A percentile compares a stretch with the other conserved stretches of the same genome.
Evolutionary conservation across 2,113 vertebrate genomes (phyloP).

Genomic region (Cyanoramphus novaezelandiae): DNA sequence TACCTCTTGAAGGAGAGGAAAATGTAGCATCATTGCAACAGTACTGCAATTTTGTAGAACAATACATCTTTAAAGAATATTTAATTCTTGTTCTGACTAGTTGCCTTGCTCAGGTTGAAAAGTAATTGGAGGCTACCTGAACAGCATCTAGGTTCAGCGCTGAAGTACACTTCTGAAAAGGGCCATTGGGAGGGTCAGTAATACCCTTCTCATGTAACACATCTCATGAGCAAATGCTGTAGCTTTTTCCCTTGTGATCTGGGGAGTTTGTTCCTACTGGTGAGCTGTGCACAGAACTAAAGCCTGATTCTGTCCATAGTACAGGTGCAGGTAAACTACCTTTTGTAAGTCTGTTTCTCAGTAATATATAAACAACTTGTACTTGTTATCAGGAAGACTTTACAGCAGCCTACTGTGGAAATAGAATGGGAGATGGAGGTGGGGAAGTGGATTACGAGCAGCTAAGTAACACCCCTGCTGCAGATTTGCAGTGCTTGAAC

Average conservation of each 20-base stretch:
- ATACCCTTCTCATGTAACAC: not conserved
- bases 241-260: not conserved
- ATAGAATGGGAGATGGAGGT: not conserved
- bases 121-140: not conserved
- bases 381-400: not conserved
- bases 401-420: not conserved
- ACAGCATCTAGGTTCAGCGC: not conserved
- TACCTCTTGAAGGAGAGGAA: not conserved
- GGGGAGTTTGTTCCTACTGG: not conserved
- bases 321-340: not conserved
- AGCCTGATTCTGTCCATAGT: not conserved
- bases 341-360: not conserved
- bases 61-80: not conserved
- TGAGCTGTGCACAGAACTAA: not conserved
- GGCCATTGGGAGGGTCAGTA: not conserved
- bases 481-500: not conserved
- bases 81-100: not conserved
- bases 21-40: not conserved
- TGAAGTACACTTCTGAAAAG: not conserved
- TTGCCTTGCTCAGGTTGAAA: not conserved
- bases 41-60: not conserved
- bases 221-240: not conserved
- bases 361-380: not conserved
- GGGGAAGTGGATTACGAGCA: rapidly evolving
- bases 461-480: not conserved